phyloP scores from a whole-genome alignment of 2,797 vertebrate species.

The Acipenser oxyrinchus region DNA sequence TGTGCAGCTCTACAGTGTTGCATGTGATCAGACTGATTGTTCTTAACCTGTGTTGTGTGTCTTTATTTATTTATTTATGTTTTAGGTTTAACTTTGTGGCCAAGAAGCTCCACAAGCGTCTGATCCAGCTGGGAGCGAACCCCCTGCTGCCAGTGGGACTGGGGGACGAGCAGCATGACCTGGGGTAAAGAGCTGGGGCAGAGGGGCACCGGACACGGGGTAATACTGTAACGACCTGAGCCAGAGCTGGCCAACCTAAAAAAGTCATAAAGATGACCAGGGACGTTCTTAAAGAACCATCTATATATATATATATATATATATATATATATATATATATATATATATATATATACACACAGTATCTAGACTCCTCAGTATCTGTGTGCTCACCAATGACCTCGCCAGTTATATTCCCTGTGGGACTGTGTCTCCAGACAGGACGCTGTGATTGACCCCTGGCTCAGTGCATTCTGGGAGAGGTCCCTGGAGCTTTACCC shows the following conservation, averaged over 20 bases:
- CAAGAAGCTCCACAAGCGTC: conserved; percentile 86
- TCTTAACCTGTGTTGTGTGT: neutral
- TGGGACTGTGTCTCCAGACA: conserved; percentile 49
- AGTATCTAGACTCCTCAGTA: too few relatives aligned
- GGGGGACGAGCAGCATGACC: conserved; percentile 87
- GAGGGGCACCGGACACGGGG: neutral
- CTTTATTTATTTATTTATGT: neutral
- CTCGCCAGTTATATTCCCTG: neutral
- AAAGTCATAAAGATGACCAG: neutral
- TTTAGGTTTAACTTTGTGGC: conserved; percentile 89
- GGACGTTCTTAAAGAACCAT: neutral
- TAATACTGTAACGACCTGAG: rapidly evolving
- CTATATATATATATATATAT: too few relatives aligned
- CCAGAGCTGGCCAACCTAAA: neutral
- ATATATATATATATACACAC: too few relatives aligned
- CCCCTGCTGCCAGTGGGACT: conserved; percentile 66
- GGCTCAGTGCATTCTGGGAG: conserved; percentile 76
- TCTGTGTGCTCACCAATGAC: too few relatives aligned
- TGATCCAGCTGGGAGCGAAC: conserved; percentile 75
- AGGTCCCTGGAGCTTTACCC: conserved; percentile 61
- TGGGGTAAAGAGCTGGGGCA: conserved; percentile 69
- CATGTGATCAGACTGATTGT: neutral
- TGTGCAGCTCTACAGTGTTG: too few relatives aligned
- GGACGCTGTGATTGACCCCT: conserved; percentile 79
- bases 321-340: too few relatives aligned